Evolutionary conservation across 2,113 vertebrate genomes (phyloP).

Genomic region (Dipodomys ordii): DNA sequence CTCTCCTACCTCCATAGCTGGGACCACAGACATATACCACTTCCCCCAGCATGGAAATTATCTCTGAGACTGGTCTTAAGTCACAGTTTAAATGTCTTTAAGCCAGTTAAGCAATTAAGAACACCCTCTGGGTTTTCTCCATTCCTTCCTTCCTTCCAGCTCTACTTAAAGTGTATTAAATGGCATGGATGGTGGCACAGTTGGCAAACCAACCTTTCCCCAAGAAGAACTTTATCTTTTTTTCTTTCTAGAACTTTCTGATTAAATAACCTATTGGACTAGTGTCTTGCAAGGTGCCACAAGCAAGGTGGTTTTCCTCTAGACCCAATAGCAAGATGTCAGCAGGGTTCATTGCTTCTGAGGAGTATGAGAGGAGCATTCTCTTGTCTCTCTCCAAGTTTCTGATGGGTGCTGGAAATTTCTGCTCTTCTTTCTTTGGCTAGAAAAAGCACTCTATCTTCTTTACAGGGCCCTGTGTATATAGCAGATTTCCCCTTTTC

Average conservation of each 20-base stretch:
- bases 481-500: neutral
- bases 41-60: neutral
- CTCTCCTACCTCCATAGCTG: too few relatives aligned
- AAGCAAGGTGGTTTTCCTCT: too few relatives aligned
- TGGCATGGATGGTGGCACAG: neutral
- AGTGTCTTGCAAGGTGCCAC: neutral
- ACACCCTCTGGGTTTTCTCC: neutral
- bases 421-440: neutral
- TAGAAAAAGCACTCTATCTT: neutral
- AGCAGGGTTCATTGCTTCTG: neutral
- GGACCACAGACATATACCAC: too few relatives aligned
- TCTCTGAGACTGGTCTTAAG: neutral
- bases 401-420: neutral
- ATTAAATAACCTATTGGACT: slow-evolving; percentile 17
- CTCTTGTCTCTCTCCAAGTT: fast-evolving
- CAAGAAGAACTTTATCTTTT: neutral
- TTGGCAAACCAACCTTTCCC: neutral
- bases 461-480: neutral
- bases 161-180: neutral
- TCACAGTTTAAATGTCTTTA: slow-evolving; percentile 22
- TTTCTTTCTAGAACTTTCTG: slow-evolving; percentile 31
- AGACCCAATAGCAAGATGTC: neutral
- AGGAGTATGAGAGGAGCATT: too few relatives aligned
- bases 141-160: neutral
- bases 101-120: neutral